Evolutionary conservation across 2,888 invertebrate species (phyloP).

Genomic region (Drosophila limbata): DNA sequence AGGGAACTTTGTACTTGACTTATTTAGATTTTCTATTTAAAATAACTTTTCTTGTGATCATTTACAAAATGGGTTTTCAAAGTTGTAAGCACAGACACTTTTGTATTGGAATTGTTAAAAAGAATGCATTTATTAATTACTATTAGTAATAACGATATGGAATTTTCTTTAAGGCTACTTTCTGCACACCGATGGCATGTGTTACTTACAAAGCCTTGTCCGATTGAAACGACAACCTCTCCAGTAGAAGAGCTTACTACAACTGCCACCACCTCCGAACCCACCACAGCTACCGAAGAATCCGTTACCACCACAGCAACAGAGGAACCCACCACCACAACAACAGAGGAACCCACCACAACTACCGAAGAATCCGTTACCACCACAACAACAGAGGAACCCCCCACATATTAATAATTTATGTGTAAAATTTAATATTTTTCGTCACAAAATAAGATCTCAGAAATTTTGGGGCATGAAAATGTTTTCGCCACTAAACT

Average conservation of each 20-base stretch:
- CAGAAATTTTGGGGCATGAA: too few species aligned
- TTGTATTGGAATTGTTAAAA: too few species aligned
- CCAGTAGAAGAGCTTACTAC: conserved; percentile 6
- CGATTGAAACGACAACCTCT: conserved; percentile 33
- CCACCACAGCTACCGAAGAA: conserved; percentile 20
- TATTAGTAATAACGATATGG: neutral
- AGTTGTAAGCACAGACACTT: too few species aligned
- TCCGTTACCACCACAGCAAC: neutral
- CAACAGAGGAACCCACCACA: conserved; percentile 32
- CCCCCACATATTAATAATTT: too few species aligned
- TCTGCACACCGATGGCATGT: conserved; percentile 52
- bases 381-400: conserved; percentile 6
- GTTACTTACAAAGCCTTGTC: conserved; percentile 58
- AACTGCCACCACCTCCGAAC: conserved; percentile 20
- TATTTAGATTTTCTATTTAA: too few species aligned
- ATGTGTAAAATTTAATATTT: too few species aligned
- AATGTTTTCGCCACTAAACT: too few species aligned
- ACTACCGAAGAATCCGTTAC: conserved; percentile 24
- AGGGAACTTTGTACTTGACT: too few species aligned
- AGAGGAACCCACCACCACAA: conserved; percentile 3
- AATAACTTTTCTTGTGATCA: too few species aligned
- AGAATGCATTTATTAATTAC: too few species aligned
- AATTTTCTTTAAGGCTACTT: conserved; percentile 36
- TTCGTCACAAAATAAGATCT: too few species aligned
- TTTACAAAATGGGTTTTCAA: too few species aligned